These are phyloP conservation scores for Scyliorhinus canicula DNA, from an alignment of 2,797 vertebrate genomes.

Conservation along the genomic window DNA sequence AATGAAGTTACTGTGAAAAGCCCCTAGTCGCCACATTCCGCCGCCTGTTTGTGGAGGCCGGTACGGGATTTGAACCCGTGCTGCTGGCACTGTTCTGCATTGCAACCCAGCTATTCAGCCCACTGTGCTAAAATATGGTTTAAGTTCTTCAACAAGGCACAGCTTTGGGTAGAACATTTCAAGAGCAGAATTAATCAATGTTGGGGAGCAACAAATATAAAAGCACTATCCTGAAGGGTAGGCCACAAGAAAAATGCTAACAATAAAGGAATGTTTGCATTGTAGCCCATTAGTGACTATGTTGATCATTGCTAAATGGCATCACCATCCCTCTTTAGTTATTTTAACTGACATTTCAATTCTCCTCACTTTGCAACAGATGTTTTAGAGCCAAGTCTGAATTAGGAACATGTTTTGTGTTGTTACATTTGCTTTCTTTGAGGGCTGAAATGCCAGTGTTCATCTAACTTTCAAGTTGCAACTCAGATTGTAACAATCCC, in stretches of 20 bases:
- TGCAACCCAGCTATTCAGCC: too few relatives aligned
- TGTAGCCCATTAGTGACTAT: background rate
- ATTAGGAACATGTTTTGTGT: slow-evolving; percentile 13
- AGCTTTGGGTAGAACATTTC: background rate
- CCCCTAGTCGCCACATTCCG: too few relatives aligned
- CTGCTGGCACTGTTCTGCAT: too few relatives aligned
- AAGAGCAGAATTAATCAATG: background rate
- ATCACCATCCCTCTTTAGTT: background rate
- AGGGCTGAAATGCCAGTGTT: background rate
- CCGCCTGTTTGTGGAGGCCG: too few relatives aligned
- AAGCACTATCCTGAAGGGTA: background rate
- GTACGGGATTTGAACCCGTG: too few relatives aligned
- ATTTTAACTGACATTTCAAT: slow-evolving; percentile 29
- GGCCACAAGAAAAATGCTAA: background rate
- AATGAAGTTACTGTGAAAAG: too few relatives aligned
- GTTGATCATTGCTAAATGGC: background rate
- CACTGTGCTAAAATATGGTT: slow-evolving; percentile 30
- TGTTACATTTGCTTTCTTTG: background rate
- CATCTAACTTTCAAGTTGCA: background rate
- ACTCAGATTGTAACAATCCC: background rate
- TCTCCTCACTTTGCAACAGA: slow-evolving; percentile 11
- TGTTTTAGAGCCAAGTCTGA: background rate
- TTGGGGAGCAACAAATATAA: background rate
- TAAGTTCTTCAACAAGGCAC: slow-evolving; percentile 5
- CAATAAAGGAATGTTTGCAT: slow-evolving; percentile 7